phyloP scores from a whole-genome alignment of 2,113 vertebrate species.

The Clarias batrachus region DNA sequence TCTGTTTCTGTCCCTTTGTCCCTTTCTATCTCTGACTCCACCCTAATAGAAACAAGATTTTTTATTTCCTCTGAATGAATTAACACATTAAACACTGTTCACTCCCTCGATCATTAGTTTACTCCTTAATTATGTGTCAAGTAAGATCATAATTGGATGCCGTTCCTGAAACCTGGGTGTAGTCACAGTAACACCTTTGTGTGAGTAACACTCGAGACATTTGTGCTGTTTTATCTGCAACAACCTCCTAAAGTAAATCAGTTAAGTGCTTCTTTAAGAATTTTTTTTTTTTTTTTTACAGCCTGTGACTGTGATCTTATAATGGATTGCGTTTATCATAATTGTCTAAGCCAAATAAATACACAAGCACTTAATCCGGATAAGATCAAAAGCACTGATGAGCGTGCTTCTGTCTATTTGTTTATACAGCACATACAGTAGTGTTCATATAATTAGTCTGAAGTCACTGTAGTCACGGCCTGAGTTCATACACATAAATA shows the following conservation, averaged over 20 bases:
- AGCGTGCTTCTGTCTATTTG: constrained; percentile 19
- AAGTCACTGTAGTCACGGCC: not conserved
- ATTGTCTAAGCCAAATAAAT: constrained; percentile 38
- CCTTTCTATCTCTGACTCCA: not conserved
- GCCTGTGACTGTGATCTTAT: constrained; percentile 55
- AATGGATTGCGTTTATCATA: constrained; percentile 59
- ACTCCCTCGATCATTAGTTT: no score
- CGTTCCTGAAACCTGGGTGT: no score
- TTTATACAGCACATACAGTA: not conserved
- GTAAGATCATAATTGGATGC: no score
- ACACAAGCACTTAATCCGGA: constrained; percentile 20
- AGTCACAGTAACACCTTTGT: not conserved
- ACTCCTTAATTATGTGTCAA: no score
- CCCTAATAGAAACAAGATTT: no score
- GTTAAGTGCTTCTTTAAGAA: constrained; percentile 69
- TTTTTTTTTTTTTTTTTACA: constrained; percentile 60
- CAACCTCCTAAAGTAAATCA: not conserved
- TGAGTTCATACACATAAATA: no score
- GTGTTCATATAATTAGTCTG: not conserved
- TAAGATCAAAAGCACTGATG: not conserved
- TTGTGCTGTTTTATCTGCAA: not conserved
- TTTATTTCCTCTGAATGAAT: no score
- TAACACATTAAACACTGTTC: no score
- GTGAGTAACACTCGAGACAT: not conserved
- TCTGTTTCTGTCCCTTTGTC: not conserved